These are phyloP conservation scores for Neuroscelio doddi DNA, from an alignment of 2,888 invertebrate species.

Conservation along the genomic window DNA sequence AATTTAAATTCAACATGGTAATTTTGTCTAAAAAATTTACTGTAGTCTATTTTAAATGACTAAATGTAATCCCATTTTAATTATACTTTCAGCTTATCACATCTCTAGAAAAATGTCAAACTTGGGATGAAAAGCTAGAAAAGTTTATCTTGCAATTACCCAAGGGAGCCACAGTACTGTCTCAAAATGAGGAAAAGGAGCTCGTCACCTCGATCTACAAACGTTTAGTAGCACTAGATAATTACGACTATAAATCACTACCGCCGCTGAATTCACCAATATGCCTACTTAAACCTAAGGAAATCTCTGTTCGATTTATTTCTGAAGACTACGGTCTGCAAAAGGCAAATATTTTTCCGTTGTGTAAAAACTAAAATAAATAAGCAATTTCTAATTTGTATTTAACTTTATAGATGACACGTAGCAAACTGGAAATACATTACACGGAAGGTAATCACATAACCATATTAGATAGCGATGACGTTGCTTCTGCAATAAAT, in stretches of 20 bases:
- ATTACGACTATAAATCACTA: conserved; percentile 72
- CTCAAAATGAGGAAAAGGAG: conserved; percentile 67
- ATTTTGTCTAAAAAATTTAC: too few relatives aligned
- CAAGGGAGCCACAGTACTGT: conserved; percentile 67
- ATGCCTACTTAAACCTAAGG: conserved; percentile 78
- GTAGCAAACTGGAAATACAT: conserved; percentile 75
- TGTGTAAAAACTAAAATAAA: background rate
- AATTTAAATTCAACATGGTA: too few relatives aligned
- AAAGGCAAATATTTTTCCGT: conserved; percentile 56
- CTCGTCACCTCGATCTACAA: conserved; percentile 73
- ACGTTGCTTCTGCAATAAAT: conserved; percentile 73
- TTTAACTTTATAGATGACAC: conserved; percentile 71
- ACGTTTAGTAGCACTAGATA: conserved; percentile 74
- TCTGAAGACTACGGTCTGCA: conserved; percentile 79
- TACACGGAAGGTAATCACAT: conserved; percentile 83
- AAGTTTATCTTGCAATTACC: conserved; percentile 72
- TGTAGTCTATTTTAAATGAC: background rate
- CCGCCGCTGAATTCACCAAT: conserved; percentile 76
- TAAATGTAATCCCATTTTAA: too few relatives aligned
- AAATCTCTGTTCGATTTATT: conserved; percentile 73
- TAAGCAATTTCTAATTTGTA: background rate
- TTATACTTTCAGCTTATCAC: conserved; percentile 52
- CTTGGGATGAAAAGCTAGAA: conserved; percentile 76
- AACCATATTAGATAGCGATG: conserved; percentile 79
- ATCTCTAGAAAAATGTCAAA: conserved; percentile 74